phyloP scores from a whole-genome alignment of 2,888 invertebrate genomes.

The Agonum fuliginosum region DNA sequence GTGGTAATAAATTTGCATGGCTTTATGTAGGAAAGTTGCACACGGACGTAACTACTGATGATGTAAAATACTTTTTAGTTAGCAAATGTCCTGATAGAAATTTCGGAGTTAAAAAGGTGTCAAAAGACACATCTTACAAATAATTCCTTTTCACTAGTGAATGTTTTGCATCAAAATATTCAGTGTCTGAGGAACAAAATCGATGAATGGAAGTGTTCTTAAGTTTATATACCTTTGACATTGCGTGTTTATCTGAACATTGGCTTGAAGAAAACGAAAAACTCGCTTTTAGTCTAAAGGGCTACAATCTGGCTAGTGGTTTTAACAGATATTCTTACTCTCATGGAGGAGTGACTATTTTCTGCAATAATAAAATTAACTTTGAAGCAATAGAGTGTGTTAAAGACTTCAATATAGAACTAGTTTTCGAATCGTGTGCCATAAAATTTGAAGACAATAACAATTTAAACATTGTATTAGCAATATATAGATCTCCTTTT shows the following conservation, averaged over 20 bases:
- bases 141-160: too few relatives aligned
- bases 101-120: too few relatives aligned
- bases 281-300: background rate
- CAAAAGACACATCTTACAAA: too few relatives aligned
- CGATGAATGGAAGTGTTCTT: background rate
- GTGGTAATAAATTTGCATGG: too few relatives aligned
- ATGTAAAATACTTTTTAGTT: too few relatives aligned
- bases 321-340: background rate
- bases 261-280: slow-evolving; percentile 3
- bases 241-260: background rate
- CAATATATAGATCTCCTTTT: background rate
- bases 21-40: too few relatives aligned
- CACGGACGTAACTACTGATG: too few relatives aligned
- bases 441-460: background rate
- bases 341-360: background rate
- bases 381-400: background rate
- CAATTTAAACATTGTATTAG: background rate
- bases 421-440: background rate
- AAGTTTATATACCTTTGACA: background rate
- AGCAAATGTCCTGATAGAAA: too few relatives aligned
- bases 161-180: slow-evolving; percentile 15
- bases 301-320: background rate
- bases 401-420: background rate
- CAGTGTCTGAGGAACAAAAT: slow-evolving; percentile 6
- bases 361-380: background rate